Percentiles rank a stretch among this genome's conserved stretches.
Conservation (phyloP, 2,888 invertebrate species). For the Mythimna loreyi region DNA sequence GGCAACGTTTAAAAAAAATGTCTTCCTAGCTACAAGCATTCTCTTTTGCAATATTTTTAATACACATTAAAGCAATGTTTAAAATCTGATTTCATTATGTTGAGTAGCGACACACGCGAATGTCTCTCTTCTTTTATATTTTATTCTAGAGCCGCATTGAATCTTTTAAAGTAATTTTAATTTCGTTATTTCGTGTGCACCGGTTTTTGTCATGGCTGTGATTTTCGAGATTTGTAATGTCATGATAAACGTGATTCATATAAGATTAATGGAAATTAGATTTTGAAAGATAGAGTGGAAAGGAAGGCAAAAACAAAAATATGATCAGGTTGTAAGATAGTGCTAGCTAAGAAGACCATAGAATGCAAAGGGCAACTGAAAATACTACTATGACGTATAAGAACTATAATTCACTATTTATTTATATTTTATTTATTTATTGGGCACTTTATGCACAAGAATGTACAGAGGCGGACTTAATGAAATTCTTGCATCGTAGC, state of each 20-base stretch:
- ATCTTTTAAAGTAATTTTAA: conserved; percentile 39
- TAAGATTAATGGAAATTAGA: not conserved
- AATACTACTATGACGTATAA: too few relatives aligned
- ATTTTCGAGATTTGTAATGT: not conserved
- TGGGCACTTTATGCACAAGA: too few relatives aligned
- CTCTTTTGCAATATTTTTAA: conserved; percentile 24
- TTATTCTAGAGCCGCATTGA: conserved; percentile 7
- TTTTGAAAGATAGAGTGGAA: too few relatives aligned
- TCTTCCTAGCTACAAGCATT: not conserved
- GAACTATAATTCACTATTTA: too few relatives aligned
- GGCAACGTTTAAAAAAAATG: too few relatives aligned
- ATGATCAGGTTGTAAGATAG: too few relatives aligned
- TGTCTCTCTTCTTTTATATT: conserved; percentile 1
- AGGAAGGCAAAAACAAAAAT: too few relatives aligned
- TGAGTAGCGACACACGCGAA: conserved; percentile 18
- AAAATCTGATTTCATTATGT: conserved; percentile 29
- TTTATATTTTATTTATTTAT: too few relatives aligned
- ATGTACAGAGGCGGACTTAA: too few relatives aligned
- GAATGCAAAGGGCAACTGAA: too few relatives aligned
- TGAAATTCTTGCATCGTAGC: too few relatives aligned
- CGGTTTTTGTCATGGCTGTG: not conserved
- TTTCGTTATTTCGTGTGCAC: not conserved
- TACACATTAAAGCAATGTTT: conserved; percentile 7
- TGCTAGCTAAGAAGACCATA: too few relatives aligned
- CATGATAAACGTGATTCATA: not conserved